A percentile compares a stretch with the other conserved stretches of the same genome.
Conservation (phyloP, 2,797 vertebrate genomes). For the Emydoidea blandingii region DNA sequence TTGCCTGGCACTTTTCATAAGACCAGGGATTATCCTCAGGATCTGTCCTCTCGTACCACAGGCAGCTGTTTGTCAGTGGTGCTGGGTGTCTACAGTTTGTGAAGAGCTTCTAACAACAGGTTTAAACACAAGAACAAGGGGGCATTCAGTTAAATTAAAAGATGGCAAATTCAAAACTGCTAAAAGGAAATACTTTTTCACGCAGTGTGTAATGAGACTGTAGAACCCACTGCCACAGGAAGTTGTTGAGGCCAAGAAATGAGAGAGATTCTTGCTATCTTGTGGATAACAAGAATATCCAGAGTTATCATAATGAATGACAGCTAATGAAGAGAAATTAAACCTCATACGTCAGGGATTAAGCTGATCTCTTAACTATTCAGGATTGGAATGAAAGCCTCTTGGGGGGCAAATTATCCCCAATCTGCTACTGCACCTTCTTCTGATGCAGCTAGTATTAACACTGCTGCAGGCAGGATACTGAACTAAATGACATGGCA, state of each 20-base stretch:
- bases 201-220: not conserved
- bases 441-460: too few relatives aligned
- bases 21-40: not conserved
- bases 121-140: slow-evolving; percentile 12
- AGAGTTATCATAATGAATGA: not conserved
- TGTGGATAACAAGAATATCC: not conserved
- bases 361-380: not conserved
- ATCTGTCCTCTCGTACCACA: not conserved
- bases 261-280: not conserved
- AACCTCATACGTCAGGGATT: not conserved
- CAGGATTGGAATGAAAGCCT: too few relatives aligned
- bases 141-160: not conserved
- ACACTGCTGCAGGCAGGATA: too few relatives aligned
- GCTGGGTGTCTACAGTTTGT: not conserved
- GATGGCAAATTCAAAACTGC: not conserved
- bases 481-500: too few relatives aligned
- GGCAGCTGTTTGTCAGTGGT: not conserved
- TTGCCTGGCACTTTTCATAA: not conserved
- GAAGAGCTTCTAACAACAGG: not conserved
- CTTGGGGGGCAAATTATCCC: too few relatives aligned
- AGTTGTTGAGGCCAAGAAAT: not conserved
- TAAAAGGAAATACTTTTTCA: not conserved
- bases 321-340: not conserved
- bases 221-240: not conserved
- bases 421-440: too few relatives aligned